phyloP scores from a whole-genome alignment of 2,888 invertebrate species.

The Oasisia sp. region DNA sequence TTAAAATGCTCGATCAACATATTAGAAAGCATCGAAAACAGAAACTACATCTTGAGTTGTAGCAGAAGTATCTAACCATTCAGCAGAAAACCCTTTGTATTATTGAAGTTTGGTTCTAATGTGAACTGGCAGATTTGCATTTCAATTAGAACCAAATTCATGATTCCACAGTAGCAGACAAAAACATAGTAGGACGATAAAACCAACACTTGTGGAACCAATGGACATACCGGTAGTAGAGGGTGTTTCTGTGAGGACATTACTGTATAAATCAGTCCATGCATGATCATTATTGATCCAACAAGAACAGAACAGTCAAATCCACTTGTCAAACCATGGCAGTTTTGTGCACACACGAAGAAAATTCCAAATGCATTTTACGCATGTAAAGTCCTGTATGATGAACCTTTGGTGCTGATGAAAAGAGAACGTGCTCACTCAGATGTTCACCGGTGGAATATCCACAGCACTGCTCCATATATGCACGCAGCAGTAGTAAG shows the following conservation, averaged over 20 bases:
- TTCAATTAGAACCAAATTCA: neutral
- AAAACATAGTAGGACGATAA: neutral
- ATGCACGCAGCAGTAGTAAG: neutral
- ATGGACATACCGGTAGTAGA: neutral
- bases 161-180: neutral
- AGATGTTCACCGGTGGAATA: neutral
- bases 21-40: neutral
- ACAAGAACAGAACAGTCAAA: neutral
- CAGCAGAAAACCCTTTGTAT: neutral
- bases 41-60: neutral
- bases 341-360: neutral
- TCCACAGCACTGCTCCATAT: neutral
- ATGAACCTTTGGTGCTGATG: neutral
- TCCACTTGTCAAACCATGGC: neutral
- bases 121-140: neutral
- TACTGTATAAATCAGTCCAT: neutral
- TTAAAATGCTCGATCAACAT: neutral
- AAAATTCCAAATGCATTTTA: slow-evolving; percentile 10
- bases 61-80: neutral
- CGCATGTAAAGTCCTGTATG: neutral
- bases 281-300: neutral
- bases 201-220: neutral
- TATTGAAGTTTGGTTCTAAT: neutral
- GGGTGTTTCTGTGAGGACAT: neutral
- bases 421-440: neutral